Evolutionary conservation across 1,140 invertebrate genomes (phyloP).

Genomic region (Melanaphis sacchari): DNA sequence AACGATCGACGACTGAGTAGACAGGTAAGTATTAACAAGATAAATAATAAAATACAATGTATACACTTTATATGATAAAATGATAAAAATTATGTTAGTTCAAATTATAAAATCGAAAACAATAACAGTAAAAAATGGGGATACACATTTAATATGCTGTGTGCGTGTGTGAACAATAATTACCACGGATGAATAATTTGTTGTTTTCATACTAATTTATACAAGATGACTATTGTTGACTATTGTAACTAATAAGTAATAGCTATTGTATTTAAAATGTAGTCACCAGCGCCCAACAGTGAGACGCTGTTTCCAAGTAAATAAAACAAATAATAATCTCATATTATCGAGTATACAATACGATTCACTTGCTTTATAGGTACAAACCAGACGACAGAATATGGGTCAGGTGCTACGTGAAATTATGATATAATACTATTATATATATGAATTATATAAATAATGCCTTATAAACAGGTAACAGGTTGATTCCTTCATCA

Average conservation of each 20-base stretch:
- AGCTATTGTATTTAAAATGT: background rate
- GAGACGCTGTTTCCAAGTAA: no score
- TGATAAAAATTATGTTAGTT: background rate
- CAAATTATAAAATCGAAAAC: background rate
- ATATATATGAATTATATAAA: background rate
- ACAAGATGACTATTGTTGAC: background rate
- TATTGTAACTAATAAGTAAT: no score
- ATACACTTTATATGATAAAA: background rate
- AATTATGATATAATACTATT: background rate
- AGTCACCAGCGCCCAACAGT: background rate
- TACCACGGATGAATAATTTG: background rate
- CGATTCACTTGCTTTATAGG: background rate
- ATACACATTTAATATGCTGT: no score
- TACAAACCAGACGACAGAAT: background rate
- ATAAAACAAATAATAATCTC: background rate
- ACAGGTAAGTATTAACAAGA: background rate
- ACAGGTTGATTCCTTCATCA: background rate
- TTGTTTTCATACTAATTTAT: background rate
- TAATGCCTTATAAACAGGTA: background rate
- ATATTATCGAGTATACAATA: background rate
- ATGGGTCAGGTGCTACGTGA: background rate
- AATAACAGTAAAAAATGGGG: background rate
- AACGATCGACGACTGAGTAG: background rate
- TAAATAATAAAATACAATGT: background rate
- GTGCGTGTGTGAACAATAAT: background rate